Base-by-base conservation (phyloP, 1,140 invertebrate genomes). In the Zaprionus camerounensis region DNA sequence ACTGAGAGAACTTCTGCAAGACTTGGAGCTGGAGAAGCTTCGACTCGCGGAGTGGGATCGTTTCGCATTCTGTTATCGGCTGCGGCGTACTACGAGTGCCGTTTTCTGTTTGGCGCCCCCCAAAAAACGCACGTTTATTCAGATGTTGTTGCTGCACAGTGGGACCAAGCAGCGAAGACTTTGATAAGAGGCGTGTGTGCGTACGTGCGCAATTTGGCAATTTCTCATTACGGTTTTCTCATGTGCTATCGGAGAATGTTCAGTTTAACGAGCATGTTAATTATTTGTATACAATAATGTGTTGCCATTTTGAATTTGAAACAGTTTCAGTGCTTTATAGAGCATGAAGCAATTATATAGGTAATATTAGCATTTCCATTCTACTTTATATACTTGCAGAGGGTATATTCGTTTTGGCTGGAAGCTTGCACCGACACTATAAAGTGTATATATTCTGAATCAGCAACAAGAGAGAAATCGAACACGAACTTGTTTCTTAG, bases 51-150 rank as follows among this genome's bases (percentile, higher is more conserved):
- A 28, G 26, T 5, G 24, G 36, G 24, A 63, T 64, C 68, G 49
- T 61, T 41, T 5, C 41, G 41, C n/a, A 7, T 5, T 61, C 28
- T 38, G 66, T 75, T 75, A 75, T 75, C 72, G 53, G n/a, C 49
- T 31, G n/a, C 3, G 53, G 26, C 5, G 51, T 64, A 76, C 68
- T 58, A 74, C 72, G 55, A 75, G 55, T 71, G 67, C 68, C 72
- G 59, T 71, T 70, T 38, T 13, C 2, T 13, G 31, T 49, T 49
- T 51, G 53, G 24, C 44, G 53, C 59, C 41, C 41, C 36, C 41
- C 31, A 5, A 55, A 59, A 59, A 71, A 26, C 73, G 51, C 73
- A 76, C 73, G 67, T 71, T 76, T 76, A 76, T 65, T 69, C 49
- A 9, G 26, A 62, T 69, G 9, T 31, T 31, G 31, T 34, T 34